Base-by-base conservation (phyloP, 1,140 invertebrate genomes). In the Belonocnema kinseyi region DNA sequence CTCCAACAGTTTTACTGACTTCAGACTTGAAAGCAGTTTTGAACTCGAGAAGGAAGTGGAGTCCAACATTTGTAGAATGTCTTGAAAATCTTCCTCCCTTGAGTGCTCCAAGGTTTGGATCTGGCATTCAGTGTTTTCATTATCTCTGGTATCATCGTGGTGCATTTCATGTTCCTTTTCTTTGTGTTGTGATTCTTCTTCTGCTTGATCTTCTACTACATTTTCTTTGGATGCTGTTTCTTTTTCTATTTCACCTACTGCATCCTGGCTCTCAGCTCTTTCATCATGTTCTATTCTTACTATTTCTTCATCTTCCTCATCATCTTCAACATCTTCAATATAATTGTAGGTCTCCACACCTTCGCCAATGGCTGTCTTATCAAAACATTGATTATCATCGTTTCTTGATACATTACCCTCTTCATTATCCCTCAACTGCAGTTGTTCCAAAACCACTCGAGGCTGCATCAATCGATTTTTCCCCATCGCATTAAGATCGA, bases 31-130 rank as follows among this genome's bases (percentile, higher is more conserved):
- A 1, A 66, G 26, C 1, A 66, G 26, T 66, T 78, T 76, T 54
- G 66, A 73, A 54, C 72, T 82, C n/a, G 77, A 21, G 75, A 82
- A 81, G 61, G 80, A 52, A 73, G 80, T 88, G 6, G 83, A 86
- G 40, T 90, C 83, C 61, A 90, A 81, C 87, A 90, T 89, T 71
- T 88, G 90, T 51, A 90, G 77, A 79, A 91, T 89, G 21, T 90
- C 87, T 58, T 85, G 84, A 75, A 87, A 83, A 76, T 86, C 87
- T 76, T 86, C 83, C 13, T 66, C 61, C 33, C 61, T 66, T 14
- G 61, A 79, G 80, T 88, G 77, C 77, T 84, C 75, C 74, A 77
- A 72, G 17, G 78, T 74, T 56, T 79, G 33, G 71, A 75, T 56
- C 56, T 78, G 26, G 16, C 26, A 2, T 40, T 40, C 1, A 13